phyloP scores from a whole-genome alignment of 1,140 invertebrate species.

The Holcopasites calliopsidis region DNA sequence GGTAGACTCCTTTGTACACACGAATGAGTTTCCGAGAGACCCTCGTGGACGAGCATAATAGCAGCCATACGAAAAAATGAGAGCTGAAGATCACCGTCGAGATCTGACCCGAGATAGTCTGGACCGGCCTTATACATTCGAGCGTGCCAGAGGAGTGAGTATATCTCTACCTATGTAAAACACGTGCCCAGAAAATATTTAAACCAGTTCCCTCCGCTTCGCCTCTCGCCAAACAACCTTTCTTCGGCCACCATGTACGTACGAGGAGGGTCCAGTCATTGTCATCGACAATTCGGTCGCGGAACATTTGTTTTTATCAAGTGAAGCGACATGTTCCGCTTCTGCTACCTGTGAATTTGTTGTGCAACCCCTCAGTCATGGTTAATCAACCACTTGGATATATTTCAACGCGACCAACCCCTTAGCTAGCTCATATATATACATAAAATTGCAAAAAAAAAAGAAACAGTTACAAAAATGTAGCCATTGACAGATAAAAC shows the following conservation, averaged over 20 bases:
- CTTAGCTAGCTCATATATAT: too few species aligned
- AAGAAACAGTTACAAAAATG: too few species aligned
- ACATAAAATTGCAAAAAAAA: too few species aligned
- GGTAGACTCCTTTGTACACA: conserved; percentile 54
- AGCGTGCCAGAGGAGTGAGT: conserved; percentile 60
- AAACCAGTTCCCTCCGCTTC: conserved; percentile 65
- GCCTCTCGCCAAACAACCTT: conserved; percentile 1
- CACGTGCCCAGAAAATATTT: conserved; percentile 72
- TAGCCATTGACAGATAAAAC: too few species aligned
- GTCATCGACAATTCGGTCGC: conserved; percentile 59
- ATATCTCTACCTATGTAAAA: conserved; percentile 69
- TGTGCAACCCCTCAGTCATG: too few species aligned
- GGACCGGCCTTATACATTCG: conserved; percentile 65
- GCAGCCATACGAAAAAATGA: conserved; percentile 67
- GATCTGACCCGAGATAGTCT: conserved; percentile 71
- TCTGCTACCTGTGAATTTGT: neutral
- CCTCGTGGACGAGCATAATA: conserved; percentile 66
- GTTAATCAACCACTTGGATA: too few species aligned
- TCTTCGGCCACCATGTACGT: neutral
- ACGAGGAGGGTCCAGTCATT: conserved; percentile 46
- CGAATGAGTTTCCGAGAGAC: conserved; percentile 59
- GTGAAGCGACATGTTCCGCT: neutral
- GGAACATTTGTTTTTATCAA: conserved; percentile 33
- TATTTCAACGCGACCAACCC: too few species aligned
- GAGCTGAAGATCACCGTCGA: conserved; percentile 69